phyloP scores from a whole-genome alignment of 2,888 invertebrate genomes.

The Mayetiola destructor region DNA sequence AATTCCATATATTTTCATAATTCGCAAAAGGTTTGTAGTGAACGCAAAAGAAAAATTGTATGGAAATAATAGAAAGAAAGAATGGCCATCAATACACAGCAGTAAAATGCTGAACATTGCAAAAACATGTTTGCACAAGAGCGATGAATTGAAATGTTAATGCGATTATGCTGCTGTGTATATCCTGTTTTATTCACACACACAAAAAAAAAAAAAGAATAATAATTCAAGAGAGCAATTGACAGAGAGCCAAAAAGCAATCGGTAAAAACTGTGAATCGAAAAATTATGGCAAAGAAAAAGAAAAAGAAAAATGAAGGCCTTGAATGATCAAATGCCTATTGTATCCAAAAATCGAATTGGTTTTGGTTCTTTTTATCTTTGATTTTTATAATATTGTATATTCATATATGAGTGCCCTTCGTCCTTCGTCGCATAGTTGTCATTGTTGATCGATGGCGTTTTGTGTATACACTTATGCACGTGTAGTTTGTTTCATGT shows the following conservation, averaged over 20 bases:
- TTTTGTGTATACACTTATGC: background rate
- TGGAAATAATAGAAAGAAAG: too few relatives aligned
- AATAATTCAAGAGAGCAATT: background rate
- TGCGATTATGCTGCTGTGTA: conserved; percentile 8
- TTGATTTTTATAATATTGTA: background rate
- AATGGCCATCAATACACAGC: too few relatives aligned
- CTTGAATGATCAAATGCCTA: background rate
- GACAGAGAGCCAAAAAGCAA: background rate
- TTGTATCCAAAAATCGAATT: conserved; percentile 7
- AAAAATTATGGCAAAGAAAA: too few relatives aligned
- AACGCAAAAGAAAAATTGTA: background rate
- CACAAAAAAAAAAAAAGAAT: background rate
- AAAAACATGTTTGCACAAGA: background rate
- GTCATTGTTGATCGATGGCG: conserved; percentile 2
- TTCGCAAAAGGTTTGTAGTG: background rate
- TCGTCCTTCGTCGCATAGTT: background rate
- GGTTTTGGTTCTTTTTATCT: background rate
- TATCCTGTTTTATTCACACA: background rate
- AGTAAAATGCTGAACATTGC: too few relatives aligned
- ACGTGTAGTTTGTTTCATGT: background rate
- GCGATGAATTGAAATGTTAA: background rate
- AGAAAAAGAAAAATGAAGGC: background rate
- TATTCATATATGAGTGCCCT: background rate
- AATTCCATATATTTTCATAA: conserved; percentile 1
- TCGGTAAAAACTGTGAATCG: too few relatives aligned